These are phyloP conservation scores for Phocides pigmalion DNA, from an alignment of 1,140 invertebrate species.

Conservation along the genomic window DNA sequence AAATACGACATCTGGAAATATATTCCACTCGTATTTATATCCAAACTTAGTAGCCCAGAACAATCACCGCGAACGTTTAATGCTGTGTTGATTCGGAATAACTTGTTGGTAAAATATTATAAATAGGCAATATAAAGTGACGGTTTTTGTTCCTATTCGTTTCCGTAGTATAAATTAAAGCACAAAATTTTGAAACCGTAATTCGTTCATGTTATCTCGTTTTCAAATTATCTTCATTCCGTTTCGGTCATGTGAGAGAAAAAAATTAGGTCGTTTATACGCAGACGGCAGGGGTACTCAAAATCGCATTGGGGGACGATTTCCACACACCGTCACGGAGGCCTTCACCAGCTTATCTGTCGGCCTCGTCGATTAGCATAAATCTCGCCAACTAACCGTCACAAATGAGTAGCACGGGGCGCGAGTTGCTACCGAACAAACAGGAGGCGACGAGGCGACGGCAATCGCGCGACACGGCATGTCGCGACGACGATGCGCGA, in stretches of 20 bases:
- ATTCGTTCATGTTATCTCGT: slow-evolving; percentile 36
- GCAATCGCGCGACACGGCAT: slow-evolving; percentile 55
- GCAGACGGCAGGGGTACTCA: slow-evolving; percentile 54
- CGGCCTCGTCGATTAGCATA: slow-evolving; percentile 80
- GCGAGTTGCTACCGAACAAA: slow-evolving; percentile 56
- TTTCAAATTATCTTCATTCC: slow-evolving; percentile 48
- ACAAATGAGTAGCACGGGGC: slow-evolving; percentile 63
- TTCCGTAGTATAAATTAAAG: neutral
- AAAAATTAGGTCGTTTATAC: slow-evolving; percentile 36
- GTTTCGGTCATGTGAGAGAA: slow-evolving; percentile 44
- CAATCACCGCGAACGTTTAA: slow-evolving; percentile 53
- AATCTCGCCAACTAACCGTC: slow-evolving; percentile 81
- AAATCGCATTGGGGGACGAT: slow-evolving; percentile 70
- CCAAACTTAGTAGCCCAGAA: slow-evolving; percentile 60
- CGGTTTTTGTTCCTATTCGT: neutral
- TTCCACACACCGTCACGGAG: slow-evolving; percentile 74
- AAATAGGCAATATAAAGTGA: slow-evolving; percentile 3
- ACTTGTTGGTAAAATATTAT: slow-evolving; percentile 7
- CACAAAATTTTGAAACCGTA: slow-evolving; percentile 7
- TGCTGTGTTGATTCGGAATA: slow-evolving; percentile 56
- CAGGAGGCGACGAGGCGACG: slow-evolving; percentile 54
- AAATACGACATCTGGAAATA: slow-evolving; percentile 73
- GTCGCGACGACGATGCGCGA: slow-evolving; percentile 71
- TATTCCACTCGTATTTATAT: slow-evolving; percentile 60
- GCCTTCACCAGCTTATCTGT: slow-evolving; percentile 56